These are phyloP conservation scores for Lasioglossum leucozonium DNA, from an alignment of 2,888 invertebrate species.

Conservation along the genomic window DNA sequence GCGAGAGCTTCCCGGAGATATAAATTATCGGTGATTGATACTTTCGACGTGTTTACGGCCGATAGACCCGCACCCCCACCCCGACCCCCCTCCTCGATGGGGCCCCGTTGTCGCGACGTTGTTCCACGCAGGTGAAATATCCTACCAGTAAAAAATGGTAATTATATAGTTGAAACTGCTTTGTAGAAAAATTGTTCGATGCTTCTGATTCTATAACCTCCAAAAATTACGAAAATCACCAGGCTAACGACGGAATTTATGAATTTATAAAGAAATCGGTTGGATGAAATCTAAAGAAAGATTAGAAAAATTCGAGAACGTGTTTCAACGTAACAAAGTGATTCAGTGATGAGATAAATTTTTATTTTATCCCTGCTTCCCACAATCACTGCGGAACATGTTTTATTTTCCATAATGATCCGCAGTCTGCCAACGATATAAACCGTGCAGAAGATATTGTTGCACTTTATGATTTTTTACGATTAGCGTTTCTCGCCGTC, in stretches of 20 bases:
- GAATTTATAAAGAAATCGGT: too few species aligned
- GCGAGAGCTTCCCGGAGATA: slow-evolving; percentile 41
- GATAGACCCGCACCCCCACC: background rate
- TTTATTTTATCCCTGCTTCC: too few species aligned
- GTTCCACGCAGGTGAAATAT: background rate
- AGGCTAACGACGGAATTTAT: too few species aligned
- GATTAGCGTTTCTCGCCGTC: background rate
- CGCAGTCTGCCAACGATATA: too few species aligned
- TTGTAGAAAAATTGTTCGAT: too few species aligned
- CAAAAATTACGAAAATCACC: background rate
- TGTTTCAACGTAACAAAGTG: too few species aligned
- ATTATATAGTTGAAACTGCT: background rate
- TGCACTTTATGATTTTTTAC: too few species aligned
- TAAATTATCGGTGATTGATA: slow-evolving; percentile 65
- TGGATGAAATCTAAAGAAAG: too few species aligned
- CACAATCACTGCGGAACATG: too few species aligned
- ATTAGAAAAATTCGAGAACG: too few species aligned
- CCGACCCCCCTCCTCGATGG: background rate
- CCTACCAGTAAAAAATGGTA: background rate
- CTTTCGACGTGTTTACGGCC: slow-evolving; percentile 44
- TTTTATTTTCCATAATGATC: too few species aligned
- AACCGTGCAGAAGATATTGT: background rate
- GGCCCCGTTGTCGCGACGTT: background rate
- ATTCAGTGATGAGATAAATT: too few species aligned
- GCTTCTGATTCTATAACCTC: background rate